phyloP scores from a whole-genome alignment of 2,113 vertebrate species.

The Ptilorrhoa leucosticta region DNA sequence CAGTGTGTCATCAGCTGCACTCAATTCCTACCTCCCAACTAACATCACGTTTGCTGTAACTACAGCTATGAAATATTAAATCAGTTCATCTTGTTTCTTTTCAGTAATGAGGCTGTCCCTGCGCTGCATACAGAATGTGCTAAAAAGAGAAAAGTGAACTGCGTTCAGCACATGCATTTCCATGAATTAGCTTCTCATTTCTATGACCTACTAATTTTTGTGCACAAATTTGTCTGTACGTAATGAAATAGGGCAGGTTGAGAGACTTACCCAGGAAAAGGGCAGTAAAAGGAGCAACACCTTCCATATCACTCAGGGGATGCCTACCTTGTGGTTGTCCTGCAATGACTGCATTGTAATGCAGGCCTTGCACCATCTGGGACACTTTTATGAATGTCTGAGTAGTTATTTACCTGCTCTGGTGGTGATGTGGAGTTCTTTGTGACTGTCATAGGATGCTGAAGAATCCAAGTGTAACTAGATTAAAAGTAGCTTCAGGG shows the following conservation, averaged over 20 bases:
- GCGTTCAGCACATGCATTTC: neutral
- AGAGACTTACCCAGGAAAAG: neutral
- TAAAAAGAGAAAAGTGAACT: neutral
- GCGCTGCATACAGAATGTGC: neutral
- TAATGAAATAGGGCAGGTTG: neutral
- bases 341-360: neutral
- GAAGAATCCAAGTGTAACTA: neutral
- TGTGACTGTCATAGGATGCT: neutral
- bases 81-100: neutral
- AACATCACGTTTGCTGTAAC: neutral
- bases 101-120: neutral
- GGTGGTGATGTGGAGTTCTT: neutral
- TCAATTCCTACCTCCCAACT: neutral
- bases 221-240: neutral
- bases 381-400: neutral
- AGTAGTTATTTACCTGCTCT: neutral
- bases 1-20: neutral
- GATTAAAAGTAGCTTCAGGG: neutral
- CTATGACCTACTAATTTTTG: neutral
- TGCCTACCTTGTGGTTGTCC: neutral
- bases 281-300: neutral
- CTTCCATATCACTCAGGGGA: neutral
- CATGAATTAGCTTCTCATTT: neutral
- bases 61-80: neutral
- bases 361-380: neutral